Evolutionary conservation across 2,888 invertebrate genomes (phyloP).

Genomic region (Meteorus colon): DNA sequence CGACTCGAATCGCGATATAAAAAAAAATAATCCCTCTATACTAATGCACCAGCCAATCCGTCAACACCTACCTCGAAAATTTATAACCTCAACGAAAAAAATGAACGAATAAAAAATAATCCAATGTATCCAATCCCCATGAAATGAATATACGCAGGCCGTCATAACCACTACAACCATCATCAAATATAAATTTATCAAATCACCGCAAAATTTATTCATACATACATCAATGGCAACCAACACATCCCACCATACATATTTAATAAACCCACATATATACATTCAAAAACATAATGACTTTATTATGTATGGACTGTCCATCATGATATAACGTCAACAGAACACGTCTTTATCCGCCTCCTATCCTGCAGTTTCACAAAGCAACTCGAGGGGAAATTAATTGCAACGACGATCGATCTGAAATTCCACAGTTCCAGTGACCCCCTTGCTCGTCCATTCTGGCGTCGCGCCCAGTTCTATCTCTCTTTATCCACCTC

Average conservation of each 20-base stretch:
- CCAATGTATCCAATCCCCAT: no score
- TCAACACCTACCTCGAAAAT: no score
- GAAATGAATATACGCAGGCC: no score
- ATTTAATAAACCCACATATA: background rate
- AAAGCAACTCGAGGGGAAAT: conserved; percentile 5
- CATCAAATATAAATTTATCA: background rate
- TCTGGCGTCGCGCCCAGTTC: conserved; percentile 12
- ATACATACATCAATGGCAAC: background rate
- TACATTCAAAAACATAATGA: background rate
- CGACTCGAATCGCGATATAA: no score
- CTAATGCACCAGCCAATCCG: no score
- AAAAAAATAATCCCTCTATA: no score
- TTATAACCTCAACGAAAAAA: no score
- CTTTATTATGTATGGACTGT: background rate
- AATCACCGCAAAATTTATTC: background rate
- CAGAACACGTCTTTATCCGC: conserved; percentile 11
- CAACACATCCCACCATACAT: background rate
- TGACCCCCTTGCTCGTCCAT: conserved; percentile 29
- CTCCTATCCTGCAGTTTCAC: conserved; percentile 2
- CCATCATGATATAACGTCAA: background rate
- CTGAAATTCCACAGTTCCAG: conserved; percentile 37
- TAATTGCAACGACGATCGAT: conserved; percentile 36
- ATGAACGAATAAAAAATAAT: no score
- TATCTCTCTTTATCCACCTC: background rate
- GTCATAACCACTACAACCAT: no score